These are phyloP conservation scores for Gavialis gangeticus DNA, from an alignment of 2,113 vertebrate species.

Conservation along the genomic window DNA sequence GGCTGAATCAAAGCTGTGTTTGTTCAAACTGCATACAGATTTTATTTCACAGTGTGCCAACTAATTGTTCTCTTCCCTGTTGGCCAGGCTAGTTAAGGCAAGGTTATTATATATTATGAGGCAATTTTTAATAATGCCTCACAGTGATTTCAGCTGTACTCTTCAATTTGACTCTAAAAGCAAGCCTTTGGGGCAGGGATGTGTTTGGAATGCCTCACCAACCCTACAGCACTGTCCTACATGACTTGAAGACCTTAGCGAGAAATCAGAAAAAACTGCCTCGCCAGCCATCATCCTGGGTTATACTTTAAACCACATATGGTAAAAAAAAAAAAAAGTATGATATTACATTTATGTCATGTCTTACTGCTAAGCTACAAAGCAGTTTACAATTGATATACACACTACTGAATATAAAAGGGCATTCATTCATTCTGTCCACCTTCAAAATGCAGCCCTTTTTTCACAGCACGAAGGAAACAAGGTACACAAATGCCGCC, in stretches of 20 bases:
- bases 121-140: not conserved
- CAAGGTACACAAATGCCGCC: slow-evolving; percentile 30
- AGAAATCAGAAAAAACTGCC: not conserved
- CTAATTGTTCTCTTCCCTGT: not conserved
- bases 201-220: not conserved
- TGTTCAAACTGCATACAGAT: not conserved
- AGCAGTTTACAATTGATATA: not conserved
- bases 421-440: not conserved
- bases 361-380: not conserved
- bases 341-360: not conserved
- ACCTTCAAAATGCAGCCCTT: not conserved
- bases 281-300: not conserved
- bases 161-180: not conserved
- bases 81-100: not conserved
- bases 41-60: not conserved
- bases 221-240: not conserved
- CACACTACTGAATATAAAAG: not conserved
- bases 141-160: not conserved
- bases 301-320: not conserved
- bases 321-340: not conserved
- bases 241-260: not conserved
- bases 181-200: not conserved
- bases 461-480: slow-evolving; percentile 14
- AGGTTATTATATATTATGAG: not conserved
- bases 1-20: slow-evolving; percentile 7